Conservation (phyloP, 1,140 invertebrate species). For the Apis mellifera region DNA sequence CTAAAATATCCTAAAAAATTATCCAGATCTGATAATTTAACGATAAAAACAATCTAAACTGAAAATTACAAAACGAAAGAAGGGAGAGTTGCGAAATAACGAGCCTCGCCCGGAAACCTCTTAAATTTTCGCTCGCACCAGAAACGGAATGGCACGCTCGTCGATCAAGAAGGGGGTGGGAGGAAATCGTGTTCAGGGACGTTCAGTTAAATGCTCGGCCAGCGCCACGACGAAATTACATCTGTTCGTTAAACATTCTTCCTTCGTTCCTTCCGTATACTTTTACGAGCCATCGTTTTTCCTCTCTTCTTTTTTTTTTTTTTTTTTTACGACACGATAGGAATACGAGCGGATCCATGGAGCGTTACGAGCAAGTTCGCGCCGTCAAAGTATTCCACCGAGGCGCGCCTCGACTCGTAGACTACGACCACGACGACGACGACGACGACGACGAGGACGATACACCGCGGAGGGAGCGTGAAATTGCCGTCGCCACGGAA, state of each 20-base stretch:
- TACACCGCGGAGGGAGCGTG: conserved; percentile 16
- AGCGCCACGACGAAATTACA: not conserved
- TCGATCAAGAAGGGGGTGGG: too few relatives aligned
- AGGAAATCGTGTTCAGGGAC: not conserved
- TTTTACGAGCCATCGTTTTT: conserved; percentile 6
- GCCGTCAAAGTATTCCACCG: conserved; percentile 38
- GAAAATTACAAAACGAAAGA: too few relatives aligned
- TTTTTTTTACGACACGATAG: conserved; percentile 1
- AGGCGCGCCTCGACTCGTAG: not conserved
- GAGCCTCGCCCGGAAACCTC: conserved; percentile 7
- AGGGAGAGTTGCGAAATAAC: not conserved
- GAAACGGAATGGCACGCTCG: not conserved
- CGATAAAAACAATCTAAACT: too few relatives aligned
- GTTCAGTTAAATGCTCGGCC: not conserved
- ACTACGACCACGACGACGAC: not conserved
- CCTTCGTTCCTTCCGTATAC: not conserved
- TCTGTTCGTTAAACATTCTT: conserved; percentile 13
- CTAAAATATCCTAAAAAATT: too few relatives aligned
- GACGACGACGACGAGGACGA: not conserved
- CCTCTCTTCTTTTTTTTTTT: not conserved
- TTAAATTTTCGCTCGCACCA: conserved; percentile 41
- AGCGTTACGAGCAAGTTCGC: not conserved
- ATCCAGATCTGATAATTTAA: too few relatives aligned
- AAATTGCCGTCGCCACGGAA: conserved; percentile 54
- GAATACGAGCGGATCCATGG: not conserved